Conservation (phyloP, 2,797 vertebrate genomes). For the Myripristis jacobus region DNA sequence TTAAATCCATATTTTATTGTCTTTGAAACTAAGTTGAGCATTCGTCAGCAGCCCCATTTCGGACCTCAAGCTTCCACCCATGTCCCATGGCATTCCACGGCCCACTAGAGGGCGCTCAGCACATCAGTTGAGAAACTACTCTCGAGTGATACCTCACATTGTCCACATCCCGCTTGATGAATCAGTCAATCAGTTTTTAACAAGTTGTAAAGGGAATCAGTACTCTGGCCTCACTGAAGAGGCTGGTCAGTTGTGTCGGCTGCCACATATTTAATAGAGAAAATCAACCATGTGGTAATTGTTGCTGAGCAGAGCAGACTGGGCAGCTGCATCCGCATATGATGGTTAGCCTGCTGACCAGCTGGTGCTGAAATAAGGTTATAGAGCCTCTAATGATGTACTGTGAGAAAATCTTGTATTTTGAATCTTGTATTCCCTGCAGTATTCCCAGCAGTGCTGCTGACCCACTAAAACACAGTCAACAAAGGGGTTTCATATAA, state of each 20-base stretch:
- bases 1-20: too few relatives aligned
- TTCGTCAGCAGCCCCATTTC: too few relatives aligned
- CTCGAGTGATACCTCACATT: background rate
- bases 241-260: constrained; percentile 1
- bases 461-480: background rate
- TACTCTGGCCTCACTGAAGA: background rate
- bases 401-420: constrained; percentile 16
- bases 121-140: too few relatives aligned
- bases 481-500: constrained; percentile 2
- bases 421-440: constrained; percentile 26
- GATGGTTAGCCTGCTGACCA: constrained; percentile 54
- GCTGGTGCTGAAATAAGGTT: constrained; percentile 74
- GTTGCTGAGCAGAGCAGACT: constrained; percentile 50
- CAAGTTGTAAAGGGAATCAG: background rate
- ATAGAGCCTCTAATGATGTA: constrained; percentile 65
- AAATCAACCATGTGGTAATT: constrained; percentile 15
- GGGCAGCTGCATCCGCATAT: constrained; percentile 72
- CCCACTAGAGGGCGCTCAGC: too few relatives aligned
- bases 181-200: background rate
- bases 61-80: too few relatives aligned
- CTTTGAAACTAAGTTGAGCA: too few relatives aligned
- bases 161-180: background rate
- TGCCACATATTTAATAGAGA: constrained; percentile 7
- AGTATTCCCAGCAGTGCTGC: background rate
- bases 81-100: too few relatives aligned